These are phyloP conservation scores for Empidonax alnorum DNA, from an alignment of 2,113 vertebrate species.

Conservation along the genomic window DNA sequence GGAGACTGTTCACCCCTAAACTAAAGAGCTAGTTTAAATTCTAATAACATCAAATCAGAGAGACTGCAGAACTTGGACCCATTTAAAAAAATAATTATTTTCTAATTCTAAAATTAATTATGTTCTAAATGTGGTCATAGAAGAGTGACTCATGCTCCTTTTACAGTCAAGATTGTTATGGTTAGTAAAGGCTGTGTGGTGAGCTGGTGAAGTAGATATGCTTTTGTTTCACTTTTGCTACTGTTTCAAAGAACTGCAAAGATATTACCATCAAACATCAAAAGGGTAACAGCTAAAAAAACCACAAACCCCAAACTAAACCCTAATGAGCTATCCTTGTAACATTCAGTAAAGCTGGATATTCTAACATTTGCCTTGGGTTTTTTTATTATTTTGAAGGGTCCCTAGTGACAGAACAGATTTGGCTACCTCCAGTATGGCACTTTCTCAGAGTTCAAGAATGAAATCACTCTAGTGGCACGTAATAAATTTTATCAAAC, in stretches of 20 bases:
- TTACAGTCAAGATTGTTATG: background rate
- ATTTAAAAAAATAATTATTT: background rate
- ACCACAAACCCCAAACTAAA: background rate
- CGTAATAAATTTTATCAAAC: background rate
- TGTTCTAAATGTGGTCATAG: background rate
- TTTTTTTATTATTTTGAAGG: background rate
- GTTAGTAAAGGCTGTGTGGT: rapidly evolving
- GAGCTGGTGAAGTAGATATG: background rate
- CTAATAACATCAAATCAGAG: background rate
- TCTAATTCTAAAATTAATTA: background rate
- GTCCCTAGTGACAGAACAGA: background rate
- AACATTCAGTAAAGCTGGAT: background rate
- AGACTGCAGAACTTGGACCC: background rate
- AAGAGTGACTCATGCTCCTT: background rate
- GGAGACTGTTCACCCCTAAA: background rate
- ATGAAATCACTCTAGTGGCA: background rate
- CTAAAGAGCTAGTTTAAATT: background rate
- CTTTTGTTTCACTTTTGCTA: background rate
- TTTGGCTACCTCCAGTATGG: background rate
- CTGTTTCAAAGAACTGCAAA: background rate
- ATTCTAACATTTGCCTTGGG: background rate
- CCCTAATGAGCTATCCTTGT: background rate
- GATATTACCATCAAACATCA: background rate
- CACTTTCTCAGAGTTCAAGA: background rate
- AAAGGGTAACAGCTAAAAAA: background rate